Evolutionary conservation across 2,797 vertebrate species (phyloP), one percentile per base, ranked within the genome.

Genomic region (Protosalanx chinensis): DNA sequence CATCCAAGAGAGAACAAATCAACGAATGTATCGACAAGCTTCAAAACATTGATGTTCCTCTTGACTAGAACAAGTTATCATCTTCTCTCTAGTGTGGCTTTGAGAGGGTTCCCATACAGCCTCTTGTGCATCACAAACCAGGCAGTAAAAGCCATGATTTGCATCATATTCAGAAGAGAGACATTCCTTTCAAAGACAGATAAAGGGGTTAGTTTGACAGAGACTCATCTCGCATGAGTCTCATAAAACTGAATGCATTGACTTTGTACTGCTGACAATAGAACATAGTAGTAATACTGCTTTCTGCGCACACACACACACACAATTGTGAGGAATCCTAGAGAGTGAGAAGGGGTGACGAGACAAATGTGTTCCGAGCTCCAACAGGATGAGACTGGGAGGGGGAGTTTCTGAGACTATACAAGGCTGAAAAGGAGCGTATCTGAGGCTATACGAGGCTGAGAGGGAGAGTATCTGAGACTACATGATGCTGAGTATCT

Each of bases 331-430:
- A 72, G 64, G 73, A 71, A 63, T 51, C 8, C 15, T n/a, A 53
- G 68, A 71, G 68, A 74, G 83, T 73, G 66, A 77, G 78, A 84
- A 70, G 71, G 73, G 74, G 79, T 86, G 85, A 85, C 79, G 80
- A 83, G 83, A 76, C 76, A 85, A 87, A 88, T 81, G 78, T 77
- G 82, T 78, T 76, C 76, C 75, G 83, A 79, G 53, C 78, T 72
- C 84, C 88, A 86, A 83, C 80, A 86, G 85, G 81, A 4, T 23
- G 8, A 49, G 41, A n/a, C 18, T 56, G 63, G 70, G 76, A 82
- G 33, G 61, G 67, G 67, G 60, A 70, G 71, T 74, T 60, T 68
- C 71, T 70, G 72, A 65, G 78, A 74, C 71, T 67, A 76, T 30
- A 46, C 10, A 4, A 16, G 57, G 23, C 35, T 37, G 68, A 12